Conservation (phyloP, 1,140 invertebrate species). For the Bilobella aurantiaca region DNA sequence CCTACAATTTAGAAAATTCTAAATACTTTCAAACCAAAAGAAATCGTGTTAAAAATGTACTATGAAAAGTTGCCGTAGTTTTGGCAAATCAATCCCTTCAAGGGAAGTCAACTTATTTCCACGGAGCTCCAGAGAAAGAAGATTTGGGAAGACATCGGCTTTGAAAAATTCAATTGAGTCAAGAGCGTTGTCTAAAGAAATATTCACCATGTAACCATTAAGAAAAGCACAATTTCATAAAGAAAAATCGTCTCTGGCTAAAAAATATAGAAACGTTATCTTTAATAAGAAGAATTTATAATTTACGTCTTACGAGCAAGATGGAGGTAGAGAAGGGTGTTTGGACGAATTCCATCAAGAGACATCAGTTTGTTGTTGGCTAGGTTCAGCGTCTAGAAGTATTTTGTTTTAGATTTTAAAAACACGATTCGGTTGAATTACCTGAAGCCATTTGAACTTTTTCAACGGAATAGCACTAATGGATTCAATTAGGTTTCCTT, state of each 20-base stretch:
- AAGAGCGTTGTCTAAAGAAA: constrained; percentile 10
- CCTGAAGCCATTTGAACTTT: constrained; percentile 8
- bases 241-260: too few relatives aligned
- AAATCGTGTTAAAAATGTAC: background rate
- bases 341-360: constrained; percentile 12
- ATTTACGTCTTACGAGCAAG: constrained; percentile 6
- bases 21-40: background rate
- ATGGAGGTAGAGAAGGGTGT: constrained; percentile 12
- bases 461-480: constrained; percentile 2
- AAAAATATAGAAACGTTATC: too few relatives aligned
- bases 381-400: constrained; percentile 8
- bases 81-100: constrained; percentile 8
- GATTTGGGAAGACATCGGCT: constrained; percentile 2
- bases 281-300: background rate
- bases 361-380: constrained; percentile 8
- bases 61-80: constrained; percentile 10
- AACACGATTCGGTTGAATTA: background rate
- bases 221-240: too few relatives aligned
- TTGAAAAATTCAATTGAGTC: background rate
- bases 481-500: constrained; percentile 9
- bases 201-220: too few relatives aligned
- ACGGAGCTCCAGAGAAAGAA: constrained; percentile 12
- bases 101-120: constrained; percentile 12
- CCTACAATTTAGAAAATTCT: constrained; percentile 9
- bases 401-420: background rate